Percentiles rank a stretch among this genome's conserved stretches.
These are phyloP conservation scores for Hiodon tergisus DNA, from an alignment of 2,113 vertebrate genomes.

Conservation along the genomic window DNA sequence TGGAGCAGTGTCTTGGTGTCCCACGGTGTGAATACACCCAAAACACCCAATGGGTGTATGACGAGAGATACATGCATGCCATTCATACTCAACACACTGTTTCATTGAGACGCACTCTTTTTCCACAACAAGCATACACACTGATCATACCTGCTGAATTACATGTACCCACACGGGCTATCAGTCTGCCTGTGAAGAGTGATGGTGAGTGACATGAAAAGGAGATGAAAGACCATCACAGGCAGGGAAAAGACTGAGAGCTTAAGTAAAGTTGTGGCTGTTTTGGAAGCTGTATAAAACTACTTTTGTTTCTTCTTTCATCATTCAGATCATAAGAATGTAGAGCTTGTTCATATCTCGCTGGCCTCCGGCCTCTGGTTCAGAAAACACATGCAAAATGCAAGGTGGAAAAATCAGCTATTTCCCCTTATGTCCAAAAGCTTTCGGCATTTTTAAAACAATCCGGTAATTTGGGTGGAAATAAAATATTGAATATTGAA, in stretches of 20 bases:
- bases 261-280: constrained; percentile 1
- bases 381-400: constrained; percentile 5
- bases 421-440: constrained; percentile 9
- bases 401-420: constrained; percentile 1
- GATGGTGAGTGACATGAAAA: neutral
- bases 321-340: neutral
- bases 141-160: neutral
- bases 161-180: no score
- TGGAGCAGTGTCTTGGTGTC: no score
- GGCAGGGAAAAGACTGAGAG: constrained; percentile 1
- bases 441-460: constrained; percentile 14
- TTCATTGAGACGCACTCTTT: neutral
- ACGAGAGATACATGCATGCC: neutral
- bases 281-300: neutral
- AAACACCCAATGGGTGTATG: neutral
- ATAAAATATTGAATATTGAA: constrained; percentile 26
- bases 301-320: neutral
- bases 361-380: neutral
- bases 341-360: neutral
- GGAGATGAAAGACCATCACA: neutral
- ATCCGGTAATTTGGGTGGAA: constrained; percentile 14
- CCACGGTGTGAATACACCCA: no score
- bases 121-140: neutral
- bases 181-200: neutral
- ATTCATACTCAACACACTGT: neutral